Base-by-base conservation (phyloP, 1,140 invertebrate genomes). In the Magallana angulata region DNA sequence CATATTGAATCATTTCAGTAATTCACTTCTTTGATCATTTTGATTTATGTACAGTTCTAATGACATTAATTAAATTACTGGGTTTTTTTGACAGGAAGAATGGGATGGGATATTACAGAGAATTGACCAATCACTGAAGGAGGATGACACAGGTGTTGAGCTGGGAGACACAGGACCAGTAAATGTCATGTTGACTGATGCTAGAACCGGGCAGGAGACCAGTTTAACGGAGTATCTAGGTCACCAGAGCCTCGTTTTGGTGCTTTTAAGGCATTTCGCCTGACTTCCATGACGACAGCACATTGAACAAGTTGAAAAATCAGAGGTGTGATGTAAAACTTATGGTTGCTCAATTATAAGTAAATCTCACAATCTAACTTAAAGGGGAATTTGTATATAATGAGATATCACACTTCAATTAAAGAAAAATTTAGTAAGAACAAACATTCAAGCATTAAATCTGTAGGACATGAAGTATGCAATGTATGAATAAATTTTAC, bases 211-310 rank as follows among this genome's bases (percentile, higher is more conserved):
- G 18, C 14, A 88, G 36, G 8, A 81, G 82, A 90, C 84, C 57
- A 87, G 36, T 71, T 82, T 93, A 24, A 16, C 81, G 58, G 71
- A 91, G 14, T 90, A 90, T 48, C 36, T 92, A 12, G 30, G 30
- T 36, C 57, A 58, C 24, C 81, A 89, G 8, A 87, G 85, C 80
- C 85, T 92, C 18, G 62, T 93, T 60, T 86, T 94, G 18, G 84
- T 94, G 2, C 71, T 93, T 68, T 84, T 93, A 24, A 85, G 93
- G 56, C 93, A 94, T 88, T 94, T 94, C 91, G 93, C 92, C 16
- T 94, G 93, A 94, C 91, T 94, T 16, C 93, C 93, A 85, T 94
- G 93, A 94, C 93, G 92, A 81, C 88, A 87, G 56, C 93, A 94
- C 82, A 85, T 93, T 57, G 62, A 83, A 81, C 82, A 86, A 36